phyloP scores from a whole-genome alignment of 2,797 vertebrate species.

The Cyclura pinguis region DNA sequence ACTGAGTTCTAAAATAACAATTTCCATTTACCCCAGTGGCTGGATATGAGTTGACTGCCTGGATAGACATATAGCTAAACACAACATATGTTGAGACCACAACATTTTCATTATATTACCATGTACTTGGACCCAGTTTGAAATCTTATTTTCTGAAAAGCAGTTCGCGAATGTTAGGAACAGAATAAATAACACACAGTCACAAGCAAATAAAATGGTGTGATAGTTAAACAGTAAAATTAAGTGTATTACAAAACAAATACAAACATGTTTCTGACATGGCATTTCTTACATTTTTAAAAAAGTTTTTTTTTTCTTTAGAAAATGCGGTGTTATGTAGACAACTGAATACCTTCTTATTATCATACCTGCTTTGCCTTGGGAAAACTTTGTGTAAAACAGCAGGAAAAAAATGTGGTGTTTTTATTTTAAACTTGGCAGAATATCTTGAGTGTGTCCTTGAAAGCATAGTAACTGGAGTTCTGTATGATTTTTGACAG shows the following conservation, averaged over 20 bases:
- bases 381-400: conserved; percentile 76
- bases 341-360: not conserved
- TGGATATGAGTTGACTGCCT: too few relatives aligned
- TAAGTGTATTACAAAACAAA: not conserved
- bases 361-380: not conserved
- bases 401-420: conserved; percentile 71
- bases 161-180: not conserved
- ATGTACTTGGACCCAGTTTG: not conserved
- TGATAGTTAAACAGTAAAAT: not conserved
- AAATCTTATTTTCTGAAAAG: not conserved
- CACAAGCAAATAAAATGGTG: too few relatives aligned
- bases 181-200: too few relatives aligned
- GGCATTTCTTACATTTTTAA: not conserved
- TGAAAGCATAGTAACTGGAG: conserved; percentile 69
- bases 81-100: too few relatives aligned
- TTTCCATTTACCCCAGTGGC: too few relatives aligned
- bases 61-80: too few relatives aligned
- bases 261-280: too few relatives aligned
- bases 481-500: conserved; percentile 67
- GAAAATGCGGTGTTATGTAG: not conserved
- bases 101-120: not conserved
- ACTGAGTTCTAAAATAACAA: too few relatives aligned
- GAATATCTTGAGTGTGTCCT: conserved; percentile 72
- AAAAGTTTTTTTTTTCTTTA: not conserved
- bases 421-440: conserved; percentile 64